These are phyloP conservation scores for Galemys pyrenaicus DNA, from an alignment of 2,113 vertebrate species.

Conservation along the genomic window DNA sequence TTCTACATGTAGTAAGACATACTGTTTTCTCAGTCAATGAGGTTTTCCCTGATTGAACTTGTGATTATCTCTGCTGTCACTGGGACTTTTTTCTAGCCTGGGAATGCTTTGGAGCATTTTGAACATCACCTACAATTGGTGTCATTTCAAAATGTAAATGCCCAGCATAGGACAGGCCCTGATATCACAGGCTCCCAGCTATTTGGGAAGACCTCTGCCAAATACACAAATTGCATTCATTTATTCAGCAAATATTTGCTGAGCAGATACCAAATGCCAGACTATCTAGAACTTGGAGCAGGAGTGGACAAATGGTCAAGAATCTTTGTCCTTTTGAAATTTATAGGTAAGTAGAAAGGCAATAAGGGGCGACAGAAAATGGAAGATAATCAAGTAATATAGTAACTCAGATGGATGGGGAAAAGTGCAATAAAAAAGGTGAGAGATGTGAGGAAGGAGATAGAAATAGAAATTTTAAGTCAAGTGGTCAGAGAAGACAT, in stretches of 20 bases:
- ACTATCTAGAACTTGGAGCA: background rate
- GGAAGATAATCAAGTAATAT: background rate
- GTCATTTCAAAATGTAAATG: conserved; percentile 11
- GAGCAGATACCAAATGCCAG: background rate
- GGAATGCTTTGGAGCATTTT: conserved; percentile 25
- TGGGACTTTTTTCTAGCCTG: conserved; percentile 16
- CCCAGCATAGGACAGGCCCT: background rate
- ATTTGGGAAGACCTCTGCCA: background rate
- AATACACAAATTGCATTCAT: background rate
- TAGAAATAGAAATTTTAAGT: background rate
- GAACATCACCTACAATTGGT: background rate
- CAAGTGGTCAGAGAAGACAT: background rate
- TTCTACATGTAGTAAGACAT: background rate
- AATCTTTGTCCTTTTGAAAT: background rate
- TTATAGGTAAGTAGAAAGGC: conserved; percentile 34
- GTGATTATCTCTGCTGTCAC: background rate
- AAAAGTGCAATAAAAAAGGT: background rate
- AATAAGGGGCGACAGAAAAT: background rate
- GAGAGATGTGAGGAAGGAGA: background rate
- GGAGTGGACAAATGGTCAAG: background rate
- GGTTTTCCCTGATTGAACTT: conserved; percentile 12
- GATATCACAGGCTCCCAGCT: background rate
- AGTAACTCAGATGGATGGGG: background rate
- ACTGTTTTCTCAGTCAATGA: background rate
- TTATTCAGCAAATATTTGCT: background rate